Base-by-base conservation (phyloP, 30 jellyfish, hydroid and myxozoan species). In the Mastigias papua region DNA sequence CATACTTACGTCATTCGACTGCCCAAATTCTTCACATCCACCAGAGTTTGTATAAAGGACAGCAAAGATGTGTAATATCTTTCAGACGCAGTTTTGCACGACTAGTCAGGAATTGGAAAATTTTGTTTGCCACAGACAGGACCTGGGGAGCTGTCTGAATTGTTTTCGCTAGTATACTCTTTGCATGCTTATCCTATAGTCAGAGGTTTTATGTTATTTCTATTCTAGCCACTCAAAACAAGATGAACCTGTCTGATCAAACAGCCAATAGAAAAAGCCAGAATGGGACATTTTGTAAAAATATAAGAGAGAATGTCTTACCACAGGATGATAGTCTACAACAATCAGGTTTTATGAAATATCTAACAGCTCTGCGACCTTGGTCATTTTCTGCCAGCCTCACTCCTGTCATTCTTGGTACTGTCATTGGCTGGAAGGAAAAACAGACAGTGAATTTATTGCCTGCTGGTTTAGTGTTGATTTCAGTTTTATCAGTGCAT, bases 371-470 rank as follows among this genome's bases (percentile, higher is more conserved):
- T 0, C 48, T 81, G 30, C 87, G 98, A 42, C 97, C 98, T 16
- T 94, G 98, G 98, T 94, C 98, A 11, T 85, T 94, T 60, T 88
- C 98, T 17, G 98, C 98, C 32, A 89, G 97, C 50, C 48, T 94
- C 28, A 81, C 78, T 0, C 98, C 98, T n/a, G 97, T 74, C 9
- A 28, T 94, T 2, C 90, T 89, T 0, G 98, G 98, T 35, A 80
- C 90, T 28, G 80, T 78, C 22, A 19, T 94, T 68, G 90, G 95
- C 20, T 85, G 89, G 87, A 85, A 86, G n/a, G 96, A 83, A 50
- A 48, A 54, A 23, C 83, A 79, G 17, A 37, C 68, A 1, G 57
- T 93, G 60, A 78, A 60, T 61, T 11, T 70, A 16, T 23, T 77
- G 0, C 28, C 86, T 0, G 88, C 91, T 11, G 5, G 69, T 27